A percentile compares a stretch with the other conserved stretches of the same genome.
phyloP scores from a whole-genome alignment of 2,113 vertebrate species.

The Bambusicola thoracicus region DNA sequence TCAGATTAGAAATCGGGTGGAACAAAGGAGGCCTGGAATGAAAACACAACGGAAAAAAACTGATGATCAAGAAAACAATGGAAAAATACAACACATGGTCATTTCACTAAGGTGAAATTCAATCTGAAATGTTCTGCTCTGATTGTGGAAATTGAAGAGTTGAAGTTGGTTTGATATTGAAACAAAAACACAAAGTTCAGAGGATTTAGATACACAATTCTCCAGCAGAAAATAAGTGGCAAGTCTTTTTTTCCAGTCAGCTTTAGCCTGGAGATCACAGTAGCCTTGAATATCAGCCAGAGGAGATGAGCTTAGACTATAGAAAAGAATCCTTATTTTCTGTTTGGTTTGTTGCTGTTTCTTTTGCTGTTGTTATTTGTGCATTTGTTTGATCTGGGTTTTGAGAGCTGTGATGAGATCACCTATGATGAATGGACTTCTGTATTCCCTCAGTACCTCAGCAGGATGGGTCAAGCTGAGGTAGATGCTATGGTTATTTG shows the following conservation, averaged over 20 bases:
- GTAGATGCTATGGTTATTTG: neutral
- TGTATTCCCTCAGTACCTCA: neutral
- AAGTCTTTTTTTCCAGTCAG: rapidly evolving
- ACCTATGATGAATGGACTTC: neutral
- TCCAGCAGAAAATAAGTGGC: neutral
- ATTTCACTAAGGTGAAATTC: neutral
- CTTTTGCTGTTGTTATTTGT: neutral
- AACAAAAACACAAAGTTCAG: neutral
- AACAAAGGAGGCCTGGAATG: constrained; percentile 43
- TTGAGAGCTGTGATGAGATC: neutral
- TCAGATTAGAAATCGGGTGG: constrained; percentile 49
- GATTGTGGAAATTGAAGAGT: neutral
- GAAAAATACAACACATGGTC: neutral
- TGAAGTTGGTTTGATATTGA: neutral
- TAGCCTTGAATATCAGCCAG: neutral
- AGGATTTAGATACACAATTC: neutral
- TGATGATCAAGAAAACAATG: neutral
- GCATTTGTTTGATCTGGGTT: neutral
- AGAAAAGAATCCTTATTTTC: neutral
- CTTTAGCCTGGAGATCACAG: neutral
- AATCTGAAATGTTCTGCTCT: neutral
- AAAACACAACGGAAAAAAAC: neutral
- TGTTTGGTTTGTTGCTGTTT: neutral
- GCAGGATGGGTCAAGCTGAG: rapidly evolving
- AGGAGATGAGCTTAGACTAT: neutral